Base-by-base conservation (phyloP, 2,113 vertebrate species). In the Myotis lucifugus region DNA sequence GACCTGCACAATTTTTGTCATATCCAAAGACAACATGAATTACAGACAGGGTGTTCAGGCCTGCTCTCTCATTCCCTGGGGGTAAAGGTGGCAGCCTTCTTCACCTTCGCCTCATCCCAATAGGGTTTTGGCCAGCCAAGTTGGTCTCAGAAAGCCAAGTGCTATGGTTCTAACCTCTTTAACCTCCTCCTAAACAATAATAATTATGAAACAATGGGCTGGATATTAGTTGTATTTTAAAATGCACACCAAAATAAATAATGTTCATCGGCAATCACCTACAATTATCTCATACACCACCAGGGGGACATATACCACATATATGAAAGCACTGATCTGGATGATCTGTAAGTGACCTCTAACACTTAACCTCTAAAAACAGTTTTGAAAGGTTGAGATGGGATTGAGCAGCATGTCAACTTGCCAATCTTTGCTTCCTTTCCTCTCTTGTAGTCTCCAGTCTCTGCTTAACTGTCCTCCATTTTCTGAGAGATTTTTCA, bases 401-500 rank as follows among this genome's bases (percentile, higher is more conserved):
- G 6, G 29, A 81, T 96, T 92, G 18, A 87, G 34, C 76, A 87
- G 50, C 70, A 87, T 87, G 93, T 50, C 25, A 84, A 87, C 90
- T 92, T 92, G 34, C 34, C 88, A 87, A 12, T 66, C 74, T 52
- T 85, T 76, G 48, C 67, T 76, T 86, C 37, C 56, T 86, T 94
- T 56, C 34, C 48, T 52, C 69, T 86, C 21, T 29, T 93, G 15
- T 12, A 90, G 56, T 90, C 74, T 84, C 61, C 27, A 66, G 27
- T 52, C 72, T 93, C 40, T 76, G 61, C 7, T 90, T 91, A 87
- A 92, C 72, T 87, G 4, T 77, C 37, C n/a, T 92, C 37, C 72
- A 94, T 86, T 96, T 96, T 93, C n/a, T 40, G 34, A 78, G 74
- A 91, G 32, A 83, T 85, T 78, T 76, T 84, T 91, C 56, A 78